Conservation (phyloP, 2,113 vertebrate species). For the mouse (Mus musculus) region DNA sequence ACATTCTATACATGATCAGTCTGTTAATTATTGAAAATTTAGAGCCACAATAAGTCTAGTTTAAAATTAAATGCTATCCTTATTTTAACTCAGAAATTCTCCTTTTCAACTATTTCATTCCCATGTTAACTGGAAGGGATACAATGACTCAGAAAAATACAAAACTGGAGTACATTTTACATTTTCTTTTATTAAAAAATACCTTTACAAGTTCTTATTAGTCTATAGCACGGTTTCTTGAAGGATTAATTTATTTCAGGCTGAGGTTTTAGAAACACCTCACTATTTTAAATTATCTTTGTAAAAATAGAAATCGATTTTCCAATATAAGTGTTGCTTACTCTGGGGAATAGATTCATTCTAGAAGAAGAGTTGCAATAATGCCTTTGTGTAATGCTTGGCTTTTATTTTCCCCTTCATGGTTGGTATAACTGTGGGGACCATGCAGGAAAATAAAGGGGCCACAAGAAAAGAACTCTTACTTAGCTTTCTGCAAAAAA, state of each 20-base stretch:
- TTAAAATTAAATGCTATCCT: not conserved
- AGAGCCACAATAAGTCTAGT: not conserved
- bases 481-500: not conserved
- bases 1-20: not conserved
- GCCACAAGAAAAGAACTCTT: not conserved
- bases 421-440: constrained; percentile 25
- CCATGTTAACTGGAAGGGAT: not conserved
- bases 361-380: constrained; percentile 48
- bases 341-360: constrained; percentile 49
- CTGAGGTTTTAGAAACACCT: constrained; percentile 51
- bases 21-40: not conserved
- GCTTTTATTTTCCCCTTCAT: constrained; percentile 42
- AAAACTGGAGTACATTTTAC: not conserved
- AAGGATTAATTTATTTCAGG: constrained; percentile 59
- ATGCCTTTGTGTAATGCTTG: constrained; percentile 27
- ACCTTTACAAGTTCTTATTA: constrained; percentile 32
- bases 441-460: not conserved
- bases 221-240: constrained; percentile 12
- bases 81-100: not conserved
- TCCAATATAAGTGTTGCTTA: constrained; percentile 66
- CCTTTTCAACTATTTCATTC: not conserved
- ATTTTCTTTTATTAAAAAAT: not conserved
- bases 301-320: constrained; percentile 73
- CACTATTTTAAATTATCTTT: constrained; percentile 61
- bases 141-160: not conserved